Percentiles rank a stretch among this genome's conserved stretches.
Conservation (phyloP, 2,888 invertebrate species). For the Orthonychiurus folsomi region DNA sequence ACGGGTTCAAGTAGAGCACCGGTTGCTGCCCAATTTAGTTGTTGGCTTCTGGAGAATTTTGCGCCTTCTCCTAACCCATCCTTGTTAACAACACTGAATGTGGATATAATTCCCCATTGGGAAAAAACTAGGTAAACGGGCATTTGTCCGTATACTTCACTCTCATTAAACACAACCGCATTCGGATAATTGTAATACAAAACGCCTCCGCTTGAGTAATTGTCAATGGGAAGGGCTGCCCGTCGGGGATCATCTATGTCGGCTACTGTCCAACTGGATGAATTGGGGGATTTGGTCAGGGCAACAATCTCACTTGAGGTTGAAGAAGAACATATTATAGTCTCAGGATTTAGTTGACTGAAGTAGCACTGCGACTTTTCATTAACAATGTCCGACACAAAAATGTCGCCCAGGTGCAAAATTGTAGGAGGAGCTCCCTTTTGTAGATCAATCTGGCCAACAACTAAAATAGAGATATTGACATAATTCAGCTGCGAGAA, state of each 20-base stretch:
- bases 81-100: constrained; percentile 58
- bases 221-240: constrained; percentile 27
- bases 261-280: constrained; percentile 23
- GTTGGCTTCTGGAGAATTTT: not conserved
- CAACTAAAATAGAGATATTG: constrained; percentile 22
- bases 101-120: constrained; percentile 64
- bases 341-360: constrained; percentile 20
- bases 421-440: constrained; percentile 23
- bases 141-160: constrained; percentile 58
- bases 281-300: constrained; percentile 10
- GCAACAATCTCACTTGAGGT: constrained; percentile 25
- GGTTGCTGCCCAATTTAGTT: too few species aligned
- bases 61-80: not conserved
- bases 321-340: constrained; percentile 17
- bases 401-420: constrained; percentile 23
- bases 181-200: constrained; percentile 16
- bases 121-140: constrained; percentile 69
- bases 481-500: too few species aligned
- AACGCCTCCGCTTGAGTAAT: constrained; percentile 24
- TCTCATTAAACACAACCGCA: constrained; percentile 48
- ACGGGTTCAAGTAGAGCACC: not conserved
- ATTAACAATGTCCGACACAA: constrained; percentile 23
- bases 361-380: constrained; percentile 18
- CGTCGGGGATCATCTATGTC: constrained; percentile 25
- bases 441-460: constrained; percentile 27